Evolutionary conservation across 2,797 vertebrate species (phyloP), one percentile per base, ranked within the genome.

Genomic region (Clarias fuscus): DNA sequence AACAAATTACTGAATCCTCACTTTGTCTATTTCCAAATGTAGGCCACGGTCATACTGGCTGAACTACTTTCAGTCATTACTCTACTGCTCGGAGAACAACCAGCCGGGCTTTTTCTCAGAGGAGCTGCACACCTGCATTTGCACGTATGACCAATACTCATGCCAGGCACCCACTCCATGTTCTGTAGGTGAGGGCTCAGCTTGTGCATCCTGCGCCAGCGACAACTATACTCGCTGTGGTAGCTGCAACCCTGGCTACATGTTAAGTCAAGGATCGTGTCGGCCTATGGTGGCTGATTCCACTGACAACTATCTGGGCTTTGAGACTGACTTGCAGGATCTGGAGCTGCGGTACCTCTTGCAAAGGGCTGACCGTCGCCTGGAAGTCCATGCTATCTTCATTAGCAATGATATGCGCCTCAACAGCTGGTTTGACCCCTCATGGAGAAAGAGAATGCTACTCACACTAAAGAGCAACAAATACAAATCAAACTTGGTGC

Each of bases 321-420:
- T 99, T 0, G 98, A 99, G 93, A 99, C 96, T 0, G 98, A 99
- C 93, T 95, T 99, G 71, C 98, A 99, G 90, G 98, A 99, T 92
- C 93, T 98, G 85, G 98, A 99, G 91, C 95, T 99, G 91, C 96
- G 93, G 33, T 98, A 98, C 87, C 91, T 99, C 53, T 85, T 99
- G 88, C 97, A 98, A 94, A 97, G 97, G 92, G 95, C 96, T 0
- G 98, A 99, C 92, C 91, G 97, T 2, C 93, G 97, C 59, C 96
- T 99, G 0, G 97, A 98, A 92, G 97, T 99, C 24, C 98, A 99
- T 0, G 98, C 98, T 48, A 99, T 99, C 77, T 99, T 99, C 90
- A 99, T 99, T 93, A 99, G 98, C 93, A 99, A 99, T 0, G 98
- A 99, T 92, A 98, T 99, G 97, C 96, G 98, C 30, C 97, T 99